phyloP scores from a whole-genome alignment of 2,797 vertebrate genomes.

The Dryobates pubescens region DNA sequence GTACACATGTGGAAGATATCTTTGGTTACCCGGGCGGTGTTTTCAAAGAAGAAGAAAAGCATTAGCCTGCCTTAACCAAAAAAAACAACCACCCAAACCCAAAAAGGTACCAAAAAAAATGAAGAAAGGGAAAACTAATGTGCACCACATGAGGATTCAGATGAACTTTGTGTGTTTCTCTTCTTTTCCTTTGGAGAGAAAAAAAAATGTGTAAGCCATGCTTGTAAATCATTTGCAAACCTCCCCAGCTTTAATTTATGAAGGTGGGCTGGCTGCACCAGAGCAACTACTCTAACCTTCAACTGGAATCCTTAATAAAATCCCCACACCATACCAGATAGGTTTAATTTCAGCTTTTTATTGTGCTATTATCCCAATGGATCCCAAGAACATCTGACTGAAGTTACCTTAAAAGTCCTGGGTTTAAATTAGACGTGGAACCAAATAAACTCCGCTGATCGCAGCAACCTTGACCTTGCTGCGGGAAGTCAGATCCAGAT shows the following conservation, averaged over 20 bases:
- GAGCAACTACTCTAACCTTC: slow-evolving; percentile 41
- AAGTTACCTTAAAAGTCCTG: slow-evolving; percentile 66
- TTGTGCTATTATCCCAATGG: slow-evolving; percentile 41
- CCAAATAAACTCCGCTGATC: slow-evolving; percentile 19
- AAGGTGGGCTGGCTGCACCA: neutral
- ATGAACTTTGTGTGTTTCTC: slow-evolving; percentile 36
- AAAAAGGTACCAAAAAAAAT: neutral
- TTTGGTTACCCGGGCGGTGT: neutral
- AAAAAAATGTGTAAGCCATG: slow-evolving; percentile 7
- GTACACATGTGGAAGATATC: neutral
- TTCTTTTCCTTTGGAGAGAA: neutral
- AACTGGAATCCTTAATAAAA: slow-evolving; percentile 39
- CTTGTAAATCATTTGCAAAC: slow-evolving; percentile 42
- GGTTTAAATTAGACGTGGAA: slow-evolving; percentile 53
- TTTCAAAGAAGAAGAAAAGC: neutral
- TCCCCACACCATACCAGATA: slow-evolving; percentile 43
- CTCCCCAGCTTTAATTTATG: slow-evolving; percentile 51
- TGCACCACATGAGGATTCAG: slow-evolving; percentile 53
- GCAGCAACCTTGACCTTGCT: slow-evolving; percentile 34
- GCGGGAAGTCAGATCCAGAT: slow-evolving; percentile 43
- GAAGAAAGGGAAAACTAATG: neutral
- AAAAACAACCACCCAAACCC: neutral
- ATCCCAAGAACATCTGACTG: slow-evolving; percentile 67
- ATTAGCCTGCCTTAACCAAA: slow-evolving; percentile 3
- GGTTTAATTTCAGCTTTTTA: slow-evolving; percentile 69